Evolutionary conservation across 2,888 invertebrate species (phyloP).

Genomic region (Apamea anceps): DNA sequence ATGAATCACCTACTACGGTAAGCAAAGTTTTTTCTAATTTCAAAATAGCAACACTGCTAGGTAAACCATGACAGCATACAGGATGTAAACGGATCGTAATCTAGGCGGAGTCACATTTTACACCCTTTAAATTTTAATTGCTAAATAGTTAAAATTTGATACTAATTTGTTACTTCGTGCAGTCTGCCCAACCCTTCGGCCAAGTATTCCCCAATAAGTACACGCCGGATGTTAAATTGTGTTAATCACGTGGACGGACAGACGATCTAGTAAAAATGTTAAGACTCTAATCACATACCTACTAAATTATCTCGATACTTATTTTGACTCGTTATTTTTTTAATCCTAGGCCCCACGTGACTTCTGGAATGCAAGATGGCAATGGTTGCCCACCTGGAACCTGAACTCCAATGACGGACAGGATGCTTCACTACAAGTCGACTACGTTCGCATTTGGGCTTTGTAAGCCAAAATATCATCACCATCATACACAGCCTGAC

Average conservation of each 20-base stretch:
- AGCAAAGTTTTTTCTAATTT: slow-evolving; percentile 53
- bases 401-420: slow-evolving; percentile 86
- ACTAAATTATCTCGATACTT: background rate
- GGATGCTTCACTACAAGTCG: slow-evolving; percentile 91
- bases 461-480: slow-evolving; percentile 73
- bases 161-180: background rate
- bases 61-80: background rate
- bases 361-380: slow-evolving; percentile 91
- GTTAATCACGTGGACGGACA: background rate
- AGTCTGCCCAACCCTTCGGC: background rate
- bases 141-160: background rate
- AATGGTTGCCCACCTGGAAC: slow-evolving; percentile 91
- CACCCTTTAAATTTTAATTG: background rate
- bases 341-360: slow-evolving; percentile 87
- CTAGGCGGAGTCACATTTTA: background rate
- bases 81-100: background rate
- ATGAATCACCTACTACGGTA: slow-evolving; percentile 87
- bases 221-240: background rate
- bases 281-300: background rate
- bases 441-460: slow-evolving; percentile 92
- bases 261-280: background rate
- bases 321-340: slow-evolving; percentile 14
- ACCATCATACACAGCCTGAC: background rate
- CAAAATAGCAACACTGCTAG: background rate
- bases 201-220: no score